Evolutionary conservation across 1,140 invertebrate species (phyloP), one percentile per base, ranked within the genome.

Genomic region (Leptopilina clavipes): DNA sequence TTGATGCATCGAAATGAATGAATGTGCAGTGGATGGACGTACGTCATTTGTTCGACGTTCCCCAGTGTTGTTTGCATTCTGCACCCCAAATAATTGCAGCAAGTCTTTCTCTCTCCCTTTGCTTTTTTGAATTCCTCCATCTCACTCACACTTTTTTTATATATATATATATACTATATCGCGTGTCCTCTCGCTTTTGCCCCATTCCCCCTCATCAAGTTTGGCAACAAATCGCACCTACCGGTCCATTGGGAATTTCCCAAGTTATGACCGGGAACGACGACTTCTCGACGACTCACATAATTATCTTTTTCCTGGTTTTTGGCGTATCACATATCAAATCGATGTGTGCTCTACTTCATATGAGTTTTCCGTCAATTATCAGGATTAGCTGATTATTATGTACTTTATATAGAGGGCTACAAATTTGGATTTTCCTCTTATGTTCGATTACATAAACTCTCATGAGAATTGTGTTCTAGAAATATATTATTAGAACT

Each of bases 231-330:
- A 88, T 89, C 87, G 86, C 86, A 82, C 77, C 75, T 79, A 73
- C 43, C 45, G 40, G 59, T 72, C 84, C 82, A 83, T 56, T 48
- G 87, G 88, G 86, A 84, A 85, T 86, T 72, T 43, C 65, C 86
- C 76, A 86, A 86, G 85, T 86, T 88, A 88, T 87, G 87, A 86
- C 86, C 18, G 82, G 78, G 74, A 82, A 40, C 84, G 81, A 83
- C 84, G 84, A 87, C 85, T 88, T 89, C 83, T 83, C 82, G 83
- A 86, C 86, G 86, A 86, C 84, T 87, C 79, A 76, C 80, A 82
- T 86, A 87, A 89, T 89, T 89, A 89, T 86, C 87, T 74, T 59
- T 74, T 73, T 40, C 72, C 52, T 48, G 18, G 5, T 48, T 44
- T n/a, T 18, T 14, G 56, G 37, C 14, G 44, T 48, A 48, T 72